Evolutionary conservation across 2,888 invertebrate species (phyloP).

Genomic region (Pterobdella sp.): DNA sequence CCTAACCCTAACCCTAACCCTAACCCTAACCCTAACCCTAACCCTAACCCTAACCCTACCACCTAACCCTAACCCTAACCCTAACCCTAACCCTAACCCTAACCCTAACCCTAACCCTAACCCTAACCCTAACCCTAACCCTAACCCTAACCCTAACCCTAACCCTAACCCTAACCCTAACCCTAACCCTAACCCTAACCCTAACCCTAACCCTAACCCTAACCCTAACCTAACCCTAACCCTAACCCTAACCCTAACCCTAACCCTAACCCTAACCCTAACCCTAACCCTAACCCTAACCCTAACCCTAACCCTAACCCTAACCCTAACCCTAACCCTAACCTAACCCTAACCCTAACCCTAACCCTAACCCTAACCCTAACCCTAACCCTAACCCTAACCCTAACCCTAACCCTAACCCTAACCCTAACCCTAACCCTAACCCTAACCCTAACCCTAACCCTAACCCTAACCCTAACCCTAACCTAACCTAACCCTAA

Average conservation of each 20-base stretch:
- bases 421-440: slow-evolving; percentile 38
- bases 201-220: slow-evolving; percentile 37
- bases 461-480: slow-evolving; percentile 36
- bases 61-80: slow-evolving; percentile 36
- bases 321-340: slow-evolving; percentile 37
- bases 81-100: slow-evolving; percentile 34
- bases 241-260: slow-evolving; percentile 34
- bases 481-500: slow-evolving; percentile 36
- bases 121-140: slow-evolving; percentile 33
- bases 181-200: slow-evolving; percentile 36
- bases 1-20: slow-evolving; percentile 38
- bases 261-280: slow-evolving; percentile 38
- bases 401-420: slow-evolving; percentile 38
- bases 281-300: slow-evolving; percentile 38
- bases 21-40: slow-evolving; percentile 39
- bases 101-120: slow-evolving; percentile 34
- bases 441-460: slow-evolving; percentile 37
- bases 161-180: slow-evolving; percentile 30
- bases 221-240: slow-evolving; percentile 36
- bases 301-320: slow-evolving; percentile 38
- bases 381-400: slow-evolving; percentile 39
- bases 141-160: slow-evolving; percentile 32
- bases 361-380: slow-evolving; percentile 36
- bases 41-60: slow-evolving; percentile 37
- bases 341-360: slow-evolving; percentile 36